A percentile compares a stretch with the other conserved stretches of the same genome.
phyloP scores from a whole-genome alignment of 1,140 invertebrate species.

The Neodiprion fabricii region DNA sequence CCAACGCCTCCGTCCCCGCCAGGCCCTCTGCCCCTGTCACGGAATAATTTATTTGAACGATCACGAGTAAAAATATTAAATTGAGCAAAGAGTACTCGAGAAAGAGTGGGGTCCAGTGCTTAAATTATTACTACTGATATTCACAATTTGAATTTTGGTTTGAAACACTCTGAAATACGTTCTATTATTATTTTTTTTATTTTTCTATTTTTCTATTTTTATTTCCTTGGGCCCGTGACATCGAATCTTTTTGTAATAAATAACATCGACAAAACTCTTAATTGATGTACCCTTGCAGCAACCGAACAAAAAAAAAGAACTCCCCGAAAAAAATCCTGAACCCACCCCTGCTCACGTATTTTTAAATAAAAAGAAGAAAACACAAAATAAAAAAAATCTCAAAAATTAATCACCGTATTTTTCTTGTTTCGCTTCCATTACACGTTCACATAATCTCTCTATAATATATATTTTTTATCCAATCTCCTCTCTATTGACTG shows the following conservation, averaged over 20 bases:
- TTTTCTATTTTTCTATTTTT: too few species aligned
- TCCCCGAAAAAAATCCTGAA: neutral
- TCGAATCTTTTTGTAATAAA: too few species aligned
- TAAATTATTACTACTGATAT: neutral
- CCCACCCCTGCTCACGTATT: conserved; percentile 6
- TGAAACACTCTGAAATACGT: neutral
- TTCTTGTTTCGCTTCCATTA: neutral
- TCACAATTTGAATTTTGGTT: neutral
- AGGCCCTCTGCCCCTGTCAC: conserved; percentile 40
- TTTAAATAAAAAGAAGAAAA: conserved; percentile 13
- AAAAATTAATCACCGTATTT: neutral
- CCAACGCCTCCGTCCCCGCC: conserved; percentile 61
- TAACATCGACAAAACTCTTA: too few species aligned
- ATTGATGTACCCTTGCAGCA: too few species aligned
- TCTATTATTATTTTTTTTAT: too few species aligned
- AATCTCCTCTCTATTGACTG: neutral
- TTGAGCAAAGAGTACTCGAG: neutral
- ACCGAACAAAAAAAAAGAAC: neutral
- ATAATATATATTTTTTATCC: neutral
- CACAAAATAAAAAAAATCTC: conserved; percentile 10
- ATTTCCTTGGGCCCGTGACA: too few species aligned
- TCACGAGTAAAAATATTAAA: neutral
- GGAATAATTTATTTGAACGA: conserved; percentile 38
- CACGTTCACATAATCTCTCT: neutral
- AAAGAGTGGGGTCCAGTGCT: too few species aligned